Base-by-base conservation (phyloP, 2,113 vertebrate species). In the Natator depressus region DNA sequence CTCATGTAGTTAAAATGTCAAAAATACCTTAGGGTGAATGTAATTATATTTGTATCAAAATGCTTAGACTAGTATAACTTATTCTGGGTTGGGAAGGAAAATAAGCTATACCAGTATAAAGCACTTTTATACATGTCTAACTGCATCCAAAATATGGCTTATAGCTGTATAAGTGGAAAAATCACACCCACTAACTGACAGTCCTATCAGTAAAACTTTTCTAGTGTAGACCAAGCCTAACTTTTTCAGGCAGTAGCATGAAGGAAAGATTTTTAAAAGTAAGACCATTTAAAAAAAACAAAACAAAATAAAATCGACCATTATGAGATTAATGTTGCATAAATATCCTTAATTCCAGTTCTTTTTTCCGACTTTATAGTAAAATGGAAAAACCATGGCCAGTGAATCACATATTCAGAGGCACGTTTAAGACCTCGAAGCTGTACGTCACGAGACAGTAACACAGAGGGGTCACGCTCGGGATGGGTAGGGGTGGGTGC, bases 31-130 rank as follows among this genome's bases (percentile, higher is more conserved):
- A 65, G n/a, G 1, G 5, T 0, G 1, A 5, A 4, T 2, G 0
- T 79, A 53, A 20, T 31, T 1, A 55, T 10, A 22, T 1, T 20
- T 0, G 0, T 55, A 17, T 4, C 5, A 25, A 82, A 24, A 0
- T 0, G 1, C 22, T 49, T 3, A 3, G 0, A 17, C 2, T 1
- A 38, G 5, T 9, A 2, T 42, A 1, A 24, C 62, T 82, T 79
- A 4, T 6, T 0, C 35, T 2, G 62, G 62, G 35, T 10, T n/a
- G 62, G 62, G 35, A 72, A 72, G 65, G 9, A 38, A 72, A 38
- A 69, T n/a, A n/a, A 20, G 14, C 17, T n/a, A 69, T 9, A n/a
- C 35, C 35, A 69, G 16, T 8, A n/a, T 69, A n/a, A 19, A 69
- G 17, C 8, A 69, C 8, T n/a, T 69, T n/a, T 69, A 69, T 31